Base-by-base conservation (phyloP, 1,140 invertebrate species). In the Anastrepha obliqua region DNA sequence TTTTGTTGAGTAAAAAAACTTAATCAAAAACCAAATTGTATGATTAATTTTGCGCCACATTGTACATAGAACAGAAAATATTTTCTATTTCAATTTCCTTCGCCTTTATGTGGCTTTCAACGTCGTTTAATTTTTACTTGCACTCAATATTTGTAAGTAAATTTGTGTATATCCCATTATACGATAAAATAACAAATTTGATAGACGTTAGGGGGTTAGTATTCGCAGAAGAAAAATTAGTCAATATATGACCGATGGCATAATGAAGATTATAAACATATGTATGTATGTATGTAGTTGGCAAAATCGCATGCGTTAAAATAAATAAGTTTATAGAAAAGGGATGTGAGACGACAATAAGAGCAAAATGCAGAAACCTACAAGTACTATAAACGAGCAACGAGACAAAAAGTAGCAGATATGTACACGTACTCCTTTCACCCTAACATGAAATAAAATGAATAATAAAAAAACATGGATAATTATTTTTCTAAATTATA, bases 171-270 rank as follows among this genome's bases (percentile, higher is more conserved):
- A 55, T 17, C 47, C 47, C 74, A 81, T 55, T 58, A 11, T 55
- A 58, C 55, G 17, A 81, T 55, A 47, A 74, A 17, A 9, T 2
- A 29, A 9, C 44, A 81, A 5, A 67, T 29, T 55, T 74, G 67
- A 15, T 55, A 55, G 39, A 87, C 44, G 7, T 65, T 81, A 51
- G n/a, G 17, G 29, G 20, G 55, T 81, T 81, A 55, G 47, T 81
- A 55, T 47, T 81, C 47, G 74, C 74, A 20, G 11, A 44, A 58
- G 74, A 42, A 81, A 81, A 81, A 55, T 74, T 74, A 74, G 67
- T 74, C 42, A 47, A 74, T 44, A 70, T 55, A 70, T 2, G 11
- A 42, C 13, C 42, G 39, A 47, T 17, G 39, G 44, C 39, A 15
- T 74, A 29, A 29, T 29, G 29, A 29, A 29, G 11, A 44, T 11